phyloP scores from a whole-genome alignment of 2,113 vertebrate genomes.

The Ptychochromis oligacanthus region DNA sequence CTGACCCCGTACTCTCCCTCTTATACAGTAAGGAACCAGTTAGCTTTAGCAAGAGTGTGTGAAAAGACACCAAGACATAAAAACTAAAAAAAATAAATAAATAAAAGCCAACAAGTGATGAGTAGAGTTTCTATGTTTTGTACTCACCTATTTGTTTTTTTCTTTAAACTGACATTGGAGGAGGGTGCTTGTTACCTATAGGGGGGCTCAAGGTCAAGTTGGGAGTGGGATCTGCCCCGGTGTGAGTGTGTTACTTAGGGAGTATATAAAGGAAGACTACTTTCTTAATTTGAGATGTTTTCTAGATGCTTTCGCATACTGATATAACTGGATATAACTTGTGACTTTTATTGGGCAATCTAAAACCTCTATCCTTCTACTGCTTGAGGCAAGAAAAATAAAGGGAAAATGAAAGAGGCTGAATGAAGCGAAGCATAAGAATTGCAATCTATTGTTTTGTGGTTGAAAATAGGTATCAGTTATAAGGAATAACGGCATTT shows the following conservation, averaged over 20 bases:
- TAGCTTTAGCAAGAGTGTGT: neutral
- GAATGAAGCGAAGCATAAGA: neutral
- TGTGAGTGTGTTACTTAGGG: neutral
- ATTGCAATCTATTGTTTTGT: constrained; percentile 12
- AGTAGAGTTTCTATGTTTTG: neutral
- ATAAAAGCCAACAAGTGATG: neutral
- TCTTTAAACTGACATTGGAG: neutral
- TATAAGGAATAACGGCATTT: constrained; percentile 26
- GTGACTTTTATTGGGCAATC: neutral
- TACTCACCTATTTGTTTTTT: neutral
- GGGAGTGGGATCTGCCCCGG: neutral
- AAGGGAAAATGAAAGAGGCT: neutral
- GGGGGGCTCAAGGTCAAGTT: neutral
- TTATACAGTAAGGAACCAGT: constrained; percentile 29
- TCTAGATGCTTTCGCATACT: neutral
- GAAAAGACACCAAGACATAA: neutral
- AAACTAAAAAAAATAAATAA: neutral
- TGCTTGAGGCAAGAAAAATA: neutral
- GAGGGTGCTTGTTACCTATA: neutral
- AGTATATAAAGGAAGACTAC: neutral
- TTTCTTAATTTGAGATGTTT: neutral
- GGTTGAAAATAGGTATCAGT: neutral
- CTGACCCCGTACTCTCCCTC: constrained; percentile 22
- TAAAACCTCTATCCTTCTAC: neutral
- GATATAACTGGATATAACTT: neutral